Percentiles rank a stretch among this genome's conserved stretches.
Evolutionary conservation across 2,888 invertebrate species (phyloP).

Genomic region (Bellardia bayeri): DNA sequence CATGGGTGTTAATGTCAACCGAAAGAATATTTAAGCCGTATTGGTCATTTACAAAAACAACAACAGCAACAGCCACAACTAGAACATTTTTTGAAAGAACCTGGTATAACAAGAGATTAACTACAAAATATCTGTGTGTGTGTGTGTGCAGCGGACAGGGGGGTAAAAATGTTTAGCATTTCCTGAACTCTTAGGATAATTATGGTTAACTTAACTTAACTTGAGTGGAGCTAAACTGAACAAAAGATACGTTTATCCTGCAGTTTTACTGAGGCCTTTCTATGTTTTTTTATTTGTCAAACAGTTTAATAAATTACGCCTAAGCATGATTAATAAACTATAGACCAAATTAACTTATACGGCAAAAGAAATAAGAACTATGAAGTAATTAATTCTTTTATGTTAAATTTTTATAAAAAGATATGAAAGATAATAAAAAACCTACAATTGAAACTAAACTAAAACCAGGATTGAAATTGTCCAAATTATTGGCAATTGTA

Average conservation of each 20-base stretch:
- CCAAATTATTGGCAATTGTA: no score
- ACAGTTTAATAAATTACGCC: slow-evolving; percentile 26
- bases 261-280: not conserved
- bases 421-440: no score
- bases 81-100: slow-evolving; percentile 25
- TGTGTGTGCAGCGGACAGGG: not conserved
- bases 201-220: slow-evolving; percentile 57
- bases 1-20: slow-evolving; percentile 68
- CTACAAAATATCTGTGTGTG: slow-evolving; percentile 14
- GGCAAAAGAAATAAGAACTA: not conserved
- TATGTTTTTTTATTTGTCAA: not conserved
- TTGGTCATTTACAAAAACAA: slow-evolving; percentile 51
- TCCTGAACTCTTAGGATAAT: slow-evolving; percentile 43
- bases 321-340: slow-evolving; percentile 16
- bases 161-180: slow-evolving; percentile 14
- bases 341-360: not conserved
- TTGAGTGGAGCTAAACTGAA: not conserved
- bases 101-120: slow-evolving; percentile 48
- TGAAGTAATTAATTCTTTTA: not conserved
- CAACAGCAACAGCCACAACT: not conserved
- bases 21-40: slow-evolving; percentile 53
- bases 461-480: no score
- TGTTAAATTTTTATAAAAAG: not conserved
- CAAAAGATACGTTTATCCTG: not conserved
- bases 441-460: no score